Conservation (phyloP, 2,797 vertebrate genomes). For the Dromococcyx pavoninus region DNA sequence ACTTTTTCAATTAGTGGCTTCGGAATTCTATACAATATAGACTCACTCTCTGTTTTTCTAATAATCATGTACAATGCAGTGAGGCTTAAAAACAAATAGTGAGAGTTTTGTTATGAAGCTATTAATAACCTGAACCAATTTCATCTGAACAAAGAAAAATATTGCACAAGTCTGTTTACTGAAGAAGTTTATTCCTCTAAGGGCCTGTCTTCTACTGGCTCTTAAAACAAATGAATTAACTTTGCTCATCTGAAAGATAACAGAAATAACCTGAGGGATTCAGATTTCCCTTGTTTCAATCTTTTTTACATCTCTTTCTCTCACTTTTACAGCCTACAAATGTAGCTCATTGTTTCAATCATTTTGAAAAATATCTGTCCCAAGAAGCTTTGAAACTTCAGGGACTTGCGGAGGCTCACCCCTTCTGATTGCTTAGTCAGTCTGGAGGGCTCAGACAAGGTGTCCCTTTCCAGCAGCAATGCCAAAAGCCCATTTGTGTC, state of each 20-base stretch:
- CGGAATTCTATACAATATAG: conserved; percentile 50
- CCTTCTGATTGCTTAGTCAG: neutral
- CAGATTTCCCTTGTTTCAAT: neutral
- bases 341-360: neutral
- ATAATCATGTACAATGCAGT: conserved; percentile 10
- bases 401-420: neutral
- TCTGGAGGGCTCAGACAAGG: neutral
- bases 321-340: neutral
- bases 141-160: conserved; percentile 30
- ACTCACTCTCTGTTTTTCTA: neutral
- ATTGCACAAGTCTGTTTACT: neutral
- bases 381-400: neutral
- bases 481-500: neutral
- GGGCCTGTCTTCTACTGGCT: neutral
- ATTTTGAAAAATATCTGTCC: neutral
- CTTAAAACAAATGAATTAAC: neutral
- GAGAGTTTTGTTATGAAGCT: neutral
- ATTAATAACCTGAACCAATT: conserved; percentile 40
- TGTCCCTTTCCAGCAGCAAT: neutral
- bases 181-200: neutral
- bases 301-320: neutral
- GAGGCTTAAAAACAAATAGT: neutral
- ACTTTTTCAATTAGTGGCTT: conserved; percentile 71
- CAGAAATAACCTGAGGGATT: neutral
- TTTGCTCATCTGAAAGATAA: neutral